phyloP scores from a whole-genome alignment of 2,797 vertebrate genomes.

The Octomys mimax region DNA sequence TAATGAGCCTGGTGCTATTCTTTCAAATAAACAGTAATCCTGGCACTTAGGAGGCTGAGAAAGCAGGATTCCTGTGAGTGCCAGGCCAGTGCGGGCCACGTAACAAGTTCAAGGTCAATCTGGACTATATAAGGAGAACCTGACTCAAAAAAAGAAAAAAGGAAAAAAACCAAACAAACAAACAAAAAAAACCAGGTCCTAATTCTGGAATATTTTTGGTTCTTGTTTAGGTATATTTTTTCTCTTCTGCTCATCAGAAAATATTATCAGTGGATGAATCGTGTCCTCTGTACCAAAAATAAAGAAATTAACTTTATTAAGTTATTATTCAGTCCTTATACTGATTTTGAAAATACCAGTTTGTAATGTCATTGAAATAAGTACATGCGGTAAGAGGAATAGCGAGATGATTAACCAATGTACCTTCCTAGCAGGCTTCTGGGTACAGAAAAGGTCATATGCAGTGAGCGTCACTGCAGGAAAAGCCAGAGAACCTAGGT shows the following conservation, averaged over 20 bases:
- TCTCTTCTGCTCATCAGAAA: not conserved
- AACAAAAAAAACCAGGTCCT: slow-evolving; percentile 1
- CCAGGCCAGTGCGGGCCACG: not conserved
- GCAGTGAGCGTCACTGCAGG: not conserved
- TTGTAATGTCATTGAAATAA: slow-evolving; percentile 77
- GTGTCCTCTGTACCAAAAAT: slow-evolving; percentile 64
- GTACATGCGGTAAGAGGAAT: slow-evolving; percentile 80
- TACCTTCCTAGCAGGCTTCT: not conserved
- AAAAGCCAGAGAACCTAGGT: not conserved
- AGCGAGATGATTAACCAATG: not conserved
- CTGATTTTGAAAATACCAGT: slow-evolving; percentile 79
- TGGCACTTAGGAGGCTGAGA: not conserved
- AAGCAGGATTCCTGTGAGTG: not conserved
- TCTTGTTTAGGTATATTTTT: not conserved
- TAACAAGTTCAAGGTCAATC: not conserved
- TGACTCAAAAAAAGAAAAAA: not conserved
- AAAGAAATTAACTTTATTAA: slow-evolving; percentile 84
- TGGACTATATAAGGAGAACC: not conserved
- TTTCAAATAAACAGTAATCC: not conserved
- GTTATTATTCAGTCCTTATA: slow-evolving; percentile 63
- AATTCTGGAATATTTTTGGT: not conserved
- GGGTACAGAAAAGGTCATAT: not conserved
- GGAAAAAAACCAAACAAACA: not conserved
- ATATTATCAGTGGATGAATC: not conserved
- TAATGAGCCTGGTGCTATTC: not conserved